Evolutionary conservation across 2,888 invertebrate genomes (phyloP).

Genomic region (Drosophila paramelanica): DNA sequence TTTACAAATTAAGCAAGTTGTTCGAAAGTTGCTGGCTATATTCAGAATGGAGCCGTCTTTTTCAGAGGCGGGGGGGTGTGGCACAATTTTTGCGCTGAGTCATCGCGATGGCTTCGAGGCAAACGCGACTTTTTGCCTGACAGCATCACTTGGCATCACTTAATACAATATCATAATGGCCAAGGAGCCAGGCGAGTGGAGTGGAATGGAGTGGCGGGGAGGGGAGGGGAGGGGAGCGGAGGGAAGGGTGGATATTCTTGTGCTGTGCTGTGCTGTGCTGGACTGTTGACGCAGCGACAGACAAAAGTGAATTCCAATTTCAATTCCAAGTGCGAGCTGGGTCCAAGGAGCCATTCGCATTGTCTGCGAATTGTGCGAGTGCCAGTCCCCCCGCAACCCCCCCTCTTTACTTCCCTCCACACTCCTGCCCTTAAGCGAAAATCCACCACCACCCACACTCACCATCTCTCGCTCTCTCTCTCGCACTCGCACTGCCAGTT

Average conservation of each 20-base stretch:
- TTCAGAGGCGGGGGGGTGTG: too few relatives aligned
- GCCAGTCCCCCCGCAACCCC: not conserved
- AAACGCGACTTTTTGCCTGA: conserved; percentile 28
- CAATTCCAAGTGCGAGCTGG: conserved; percentile 64
- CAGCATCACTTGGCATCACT: conserved; percentile 71
- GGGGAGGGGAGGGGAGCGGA: too few relatives aligned
- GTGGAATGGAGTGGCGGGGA: too few relatives aligned
- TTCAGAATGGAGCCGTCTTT: too few relatives aligned
- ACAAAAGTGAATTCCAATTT: conserved; percentile 76
- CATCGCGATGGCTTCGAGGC: conserved; percentile 31
- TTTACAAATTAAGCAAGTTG: too few relatives aligned
- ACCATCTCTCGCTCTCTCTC: conserved; percentile 2
- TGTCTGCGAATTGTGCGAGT: conserved; percentile 40
- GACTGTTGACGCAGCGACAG: conserved; percentile 37
- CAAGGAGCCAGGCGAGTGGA: conserved; percentile 22
- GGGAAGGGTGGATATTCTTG: too few relatives aligned
- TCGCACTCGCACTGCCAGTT: not conserved
- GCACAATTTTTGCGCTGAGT: conserved; percentile 39
- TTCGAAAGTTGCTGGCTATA: too few relatives aligned
- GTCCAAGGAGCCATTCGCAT: conserved; percentile 57
- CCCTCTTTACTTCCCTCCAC: not conserved
- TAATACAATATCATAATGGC: conserved; percentile 77
- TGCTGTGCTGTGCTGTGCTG: not conserved
- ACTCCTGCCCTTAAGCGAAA: too few relatives aligned
- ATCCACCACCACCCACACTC: not conserved